Percentiles rank a stretch among this genome's conserved stretches.
Conservation (phyloP, 64 coral and sea anemone genomes). For the Astreopora myriophthalma region DNA sequence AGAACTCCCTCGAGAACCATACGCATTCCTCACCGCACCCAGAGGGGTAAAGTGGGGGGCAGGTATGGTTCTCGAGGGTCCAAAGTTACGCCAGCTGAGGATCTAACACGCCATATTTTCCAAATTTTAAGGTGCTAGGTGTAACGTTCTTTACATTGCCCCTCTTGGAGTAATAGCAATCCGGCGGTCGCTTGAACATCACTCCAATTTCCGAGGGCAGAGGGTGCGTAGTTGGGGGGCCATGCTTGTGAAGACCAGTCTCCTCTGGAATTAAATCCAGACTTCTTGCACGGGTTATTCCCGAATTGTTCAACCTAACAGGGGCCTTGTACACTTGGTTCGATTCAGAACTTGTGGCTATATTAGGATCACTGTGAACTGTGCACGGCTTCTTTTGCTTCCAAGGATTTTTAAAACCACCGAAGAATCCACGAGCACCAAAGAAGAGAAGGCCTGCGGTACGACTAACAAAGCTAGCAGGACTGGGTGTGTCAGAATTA, state of each 20-base stretch:
- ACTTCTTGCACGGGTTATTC: constrained; percentile 45
- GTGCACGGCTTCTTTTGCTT: constrained; percentile 6
- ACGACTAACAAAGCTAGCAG: constrained; percentile 63
- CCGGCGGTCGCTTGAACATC: constrained; percentile 29
- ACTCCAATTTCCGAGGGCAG: constrained; percentile 21
- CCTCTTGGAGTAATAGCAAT: constrained; percentile 29
- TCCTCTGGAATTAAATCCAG: constrained; percentile 69
- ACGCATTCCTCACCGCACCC: neutral
- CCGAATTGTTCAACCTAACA: neutral
- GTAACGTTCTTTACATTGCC: neutral
- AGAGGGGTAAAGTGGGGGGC: neutral
- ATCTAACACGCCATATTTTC: constrained; percentile 39
- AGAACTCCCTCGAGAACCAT: constrained; percentile 25
- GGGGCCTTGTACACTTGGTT: neutral
- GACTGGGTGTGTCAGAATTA: constrained; percentile 46
- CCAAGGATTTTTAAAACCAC: constrained; percentile 52
- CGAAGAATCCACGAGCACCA: constrained; percentile 63
- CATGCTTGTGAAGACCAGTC: neutral
- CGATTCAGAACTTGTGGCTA: neutral
- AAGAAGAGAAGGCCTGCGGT: constrained; percentile 84
- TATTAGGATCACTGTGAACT: constrained; percentile 44
- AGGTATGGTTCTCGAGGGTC: constrained; percentile 18
- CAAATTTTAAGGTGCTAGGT: neutral
- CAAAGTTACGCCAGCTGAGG: constrained; percentile 22
- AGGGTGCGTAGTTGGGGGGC: constrained; percentile 35